Conservation (phyloP, 2,888 invertebrate genomes). For the Bursaphelenchus okinawaensis region DNA sequence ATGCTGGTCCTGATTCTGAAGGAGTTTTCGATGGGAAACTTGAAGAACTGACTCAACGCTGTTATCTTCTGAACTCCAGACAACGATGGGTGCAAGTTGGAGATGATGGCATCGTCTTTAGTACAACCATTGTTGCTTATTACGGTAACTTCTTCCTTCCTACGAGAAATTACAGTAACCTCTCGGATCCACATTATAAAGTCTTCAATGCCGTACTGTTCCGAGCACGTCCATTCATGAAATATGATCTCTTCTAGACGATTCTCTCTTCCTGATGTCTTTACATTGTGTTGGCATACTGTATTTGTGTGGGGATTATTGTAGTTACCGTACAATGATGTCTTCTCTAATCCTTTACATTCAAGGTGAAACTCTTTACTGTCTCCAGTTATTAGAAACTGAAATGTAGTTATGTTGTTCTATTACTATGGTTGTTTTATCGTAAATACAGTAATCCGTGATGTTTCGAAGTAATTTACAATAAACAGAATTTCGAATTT, state of each 20-base stretch:
- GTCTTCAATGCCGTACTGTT: slow-evolving; percentile 1
- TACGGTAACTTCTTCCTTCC: slow-evolving; percentile 11
- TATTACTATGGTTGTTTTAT: no score
- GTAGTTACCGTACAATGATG: not conserved
- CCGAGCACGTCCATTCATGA: slow-evolving; percentile 18
- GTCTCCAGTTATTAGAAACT: slow-evolving; percentile 7
- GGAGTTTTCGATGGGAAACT: slow-evolving; percentile 6
- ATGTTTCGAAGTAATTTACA: no score
- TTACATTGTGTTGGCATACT: slow-evolving; percentile 17
- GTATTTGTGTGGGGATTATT: slow-evolving; percentile 13
- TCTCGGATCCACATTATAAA: slow-evolving; percentile 2
- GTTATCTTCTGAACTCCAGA: slow-evolving; percentile 10
- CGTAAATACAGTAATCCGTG: no score
- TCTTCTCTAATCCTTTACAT: slow-evolving; percentile 5
- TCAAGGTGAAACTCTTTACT: slow-evolving; percentile 1
- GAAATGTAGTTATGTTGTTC: no score
- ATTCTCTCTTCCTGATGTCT: not conserved
- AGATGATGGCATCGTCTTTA: slow-evolving; percentile 1
- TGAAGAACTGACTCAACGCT: slow-evolving; percentile 8
- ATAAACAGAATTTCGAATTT: no score
- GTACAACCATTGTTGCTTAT: slow-evolving; percentile 19
- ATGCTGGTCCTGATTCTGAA: not conserved
- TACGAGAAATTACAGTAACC: slow-evolving; percentile 11
- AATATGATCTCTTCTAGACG: slow-evolving; percentile 14
- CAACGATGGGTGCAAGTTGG: slow-evolving; percentile 3